Evolutionary conservation across 2,888 invertebrate species (phyloP).

Genomic region (Clitarchus hookeri): DNA sequence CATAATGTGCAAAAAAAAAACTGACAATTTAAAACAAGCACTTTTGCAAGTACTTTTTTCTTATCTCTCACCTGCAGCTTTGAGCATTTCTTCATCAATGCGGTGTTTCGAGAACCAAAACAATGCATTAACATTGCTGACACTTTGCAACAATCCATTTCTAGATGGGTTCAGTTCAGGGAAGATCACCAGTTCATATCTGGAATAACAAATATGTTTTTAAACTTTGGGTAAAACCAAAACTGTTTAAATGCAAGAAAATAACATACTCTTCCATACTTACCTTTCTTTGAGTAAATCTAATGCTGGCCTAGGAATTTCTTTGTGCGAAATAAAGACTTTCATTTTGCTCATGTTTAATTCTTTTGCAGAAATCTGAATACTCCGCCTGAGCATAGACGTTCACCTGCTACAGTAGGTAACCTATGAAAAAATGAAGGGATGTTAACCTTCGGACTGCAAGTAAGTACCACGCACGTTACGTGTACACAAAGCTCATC

Average conservation of each 20-base stretch:
- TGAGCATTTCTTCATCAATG: not conserved
- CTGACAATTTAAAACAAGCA: too few relatives aligned
- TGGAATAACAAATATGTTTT: not conserved
- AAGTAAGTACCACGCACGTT: too few relatives aligned
- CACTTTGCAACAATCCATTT: not conserved
- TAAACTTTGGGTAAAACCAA: not conserved
- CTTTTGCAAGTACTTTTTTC: too few relatives aligned
- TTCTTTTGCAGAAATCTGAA: not conserved
- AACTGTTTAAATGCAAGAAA: too few relatives aligned
- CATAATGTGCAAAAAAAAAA: too few relatives aligned
- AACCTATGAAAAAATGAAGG: too few relatives aligned
- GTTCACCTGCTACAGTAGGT: too few relatives aligned
- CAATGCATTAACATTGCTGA: not conserved
- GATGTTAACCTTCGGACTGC: too few relatives aligned
- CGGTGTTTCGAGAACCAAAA: constrained; percentile 4
- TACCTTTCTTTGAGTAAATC: constrained; percentile 55
- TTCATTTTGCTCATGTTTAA: constrained; percentile 53
- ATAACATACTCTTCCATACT: constrained; percentile 36
- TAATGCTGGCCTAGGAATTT: constrained; percentile 55
- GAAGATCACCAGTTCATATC: not conserved
- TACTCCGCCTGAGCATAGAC: not conserved
- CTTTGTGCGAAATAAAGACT: constrained; percentile 57
- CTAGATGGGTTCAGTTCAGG: not conserved
- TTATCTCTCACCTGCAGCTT: not conserved
- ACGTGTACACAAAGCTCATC: too few relatives aligned